Evolutionary conservation across 1,140 invertebrate species (phyloP), one percentile per base, ranked within the genome.

Genomic region (Lethrus apterus): DNA sequence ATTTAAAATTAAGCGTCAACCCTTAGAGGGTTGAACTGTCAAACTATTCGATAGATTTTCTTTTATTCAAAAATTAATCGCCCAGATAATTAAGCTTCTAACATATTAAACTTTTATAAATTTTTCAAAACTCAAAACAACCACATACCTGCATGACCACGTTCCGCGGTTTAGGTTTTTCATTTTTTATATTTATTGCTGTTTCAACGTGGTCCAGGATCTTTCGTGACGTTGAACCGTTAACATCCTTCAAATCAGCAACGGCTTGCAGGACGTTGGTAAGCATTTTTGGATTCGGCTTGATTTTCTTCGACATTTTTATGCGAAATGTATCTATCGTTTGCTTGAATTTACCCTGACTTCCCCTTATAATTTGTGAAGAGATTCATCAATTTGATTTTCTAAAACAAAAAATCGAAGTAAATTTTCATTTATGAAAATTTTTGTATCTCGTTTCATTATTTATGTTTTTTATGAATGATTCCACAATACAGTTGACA

Each of bases 101-200:
- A n/a, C n/a, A n/a, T n/a, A n/a, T n/a, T n/a, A n/a, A n/a, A n/a
- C n/a, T n/a, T n/a, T n/a, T n/a, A n/a, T n/a, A n/a, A n/a, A n/a
- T n/a, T n/a, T n/a, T n/a, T n/a, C n/a, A n/a, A n/a, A 34, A 68
- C n/a, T n/a, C n/a, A n/a, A n/a, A n/a, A n/a, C n/a, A n/a, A n/a
- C n/a, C n/a, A n/a, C n/a, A n/a, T n/a, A n/a, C 60, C 60, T 70
- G 46, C 32, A 52, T 51, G 15, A 44, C 43, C 5, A 54, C 30
- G 31, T 56, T 52, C 19, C 48, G 42, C 3, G 51, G 44, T 19
- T 20, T 45, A n/a, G 34, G 34, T 14, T 18, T 45, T 8, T 29
- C 29, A 4, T 44, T 45, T 8, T 9, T 36, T 11, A 24, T 32
- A 15, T 33, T 35, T 9, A 49, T 21, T 1, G 42, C 15, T 5